These are phyloP conservation scores for Nothoprocta perdicaria DNA, from an alignment of 2,113 vertebrate genomes.

Conservation along the genomic window DNA sequence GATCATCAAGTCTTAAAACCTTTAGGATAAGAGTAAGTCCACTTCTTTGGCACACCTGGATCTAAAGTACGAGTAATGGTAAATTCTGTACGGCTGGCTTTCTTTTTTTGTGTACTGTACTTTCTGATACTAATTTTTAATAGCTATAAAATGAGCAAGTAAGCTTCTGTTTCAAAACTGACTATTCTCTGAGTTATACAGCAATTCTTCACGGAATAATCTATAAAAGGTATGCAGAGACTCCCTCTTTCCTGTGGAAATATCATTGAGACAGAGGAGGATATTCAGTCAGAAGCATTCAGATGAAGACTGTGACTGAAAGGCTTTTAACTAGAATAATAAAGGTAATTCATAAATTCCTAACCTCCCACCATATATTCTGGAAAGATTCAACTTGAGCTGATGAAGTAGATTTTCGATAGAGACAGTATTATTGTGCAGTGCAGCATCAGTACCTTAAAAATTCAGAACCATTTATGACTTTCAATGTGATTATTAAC, in stretches of 20 bases:
- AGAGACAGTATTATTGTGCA: background rate
- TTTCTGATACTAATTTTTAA: background rate
- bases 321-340: background rate
- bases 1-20: background rate
- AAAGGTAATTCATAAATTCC: background rate
- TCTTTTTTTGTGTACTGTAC: background rate
- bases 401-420: background rate
- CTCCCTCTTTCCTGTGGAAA: background rate
- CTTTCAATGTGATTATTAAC: background rate
- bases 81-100: background rate
- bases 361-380: background rate
- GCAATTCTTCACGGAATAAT: background rate
- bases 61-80: background rate
- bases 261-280: background rate
- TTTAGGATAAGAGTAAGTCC: background rate
- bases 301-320: background rate
- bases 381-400: background rate
- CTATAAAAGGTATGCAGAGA: background rate
- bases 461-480: background rate
- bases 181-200: background rate
- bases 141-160: background rate
- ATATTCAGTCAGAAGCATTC: background rate
- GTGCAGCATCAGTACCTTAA: background rate
- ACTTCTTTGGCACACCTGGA: background rate
- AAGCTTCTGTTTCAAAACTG: background rate